phyloP scores from a whole-genome alignment of 2,888 invertebrate genomes.

The Xestoiulus laeticollis region DNA sequence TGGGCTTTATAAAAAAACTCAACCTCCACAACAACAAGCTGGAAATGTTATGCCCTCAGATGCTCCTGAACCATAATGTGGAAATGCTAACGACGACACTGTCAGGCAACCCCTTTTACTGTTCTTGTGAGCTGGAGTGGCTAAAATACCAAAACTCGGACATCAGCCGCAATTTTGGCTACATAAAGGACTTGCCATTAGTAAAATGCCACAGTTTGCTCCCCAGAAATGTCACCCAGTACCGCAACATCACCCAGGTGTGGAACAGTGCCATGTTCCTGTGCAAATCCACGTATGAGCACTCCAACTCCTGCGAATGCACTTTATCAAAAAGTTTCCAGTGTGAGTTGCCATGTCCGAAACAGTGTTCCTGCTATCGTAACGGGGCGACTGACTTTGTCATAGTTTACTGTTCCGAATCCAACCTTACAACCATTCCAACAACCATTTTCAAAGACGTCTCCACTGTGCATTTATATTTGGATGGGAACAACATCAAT shows the following conservation, averaged over 20 bases:
- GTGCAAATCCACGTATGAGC: conserved; percentile 17
- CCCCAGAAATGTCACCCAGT: background rate
- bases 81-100: background rate
- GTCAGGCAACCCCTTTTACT: conserved; percentile 41
- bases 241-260: background rate
- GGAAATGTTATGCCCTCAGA: conserved; percentile 13
- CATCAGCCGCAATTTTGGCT: background rate
- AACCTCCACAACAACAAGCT: conserved; percentile 44
- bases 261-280: background rate
- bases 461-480: background rate
- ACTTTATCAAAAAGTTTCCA: background rate
- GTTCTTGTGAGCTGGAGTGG: conserved; percentile 48
- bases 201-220: conserved; percentile 8
- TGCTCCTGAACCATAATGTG: background rate
- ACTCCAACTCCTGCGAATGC: conserved; percentile 25
- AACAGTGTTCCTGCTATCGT: conserved; percentile 15
- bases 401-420: conserved; percentile 1
- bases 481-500: conserved; percentile 35
- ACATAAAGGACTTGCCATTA: background rate
- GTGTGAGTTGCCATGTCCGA: conserved; percentile 39
- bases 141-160: background rate
- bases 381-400: background rate
- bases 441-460: background rate
- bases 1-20: background rate
- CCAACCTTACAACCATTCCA: background rate